Conservation (phyloP, 2,888 invertebrate species). For the Panopea generosa region DNA sequence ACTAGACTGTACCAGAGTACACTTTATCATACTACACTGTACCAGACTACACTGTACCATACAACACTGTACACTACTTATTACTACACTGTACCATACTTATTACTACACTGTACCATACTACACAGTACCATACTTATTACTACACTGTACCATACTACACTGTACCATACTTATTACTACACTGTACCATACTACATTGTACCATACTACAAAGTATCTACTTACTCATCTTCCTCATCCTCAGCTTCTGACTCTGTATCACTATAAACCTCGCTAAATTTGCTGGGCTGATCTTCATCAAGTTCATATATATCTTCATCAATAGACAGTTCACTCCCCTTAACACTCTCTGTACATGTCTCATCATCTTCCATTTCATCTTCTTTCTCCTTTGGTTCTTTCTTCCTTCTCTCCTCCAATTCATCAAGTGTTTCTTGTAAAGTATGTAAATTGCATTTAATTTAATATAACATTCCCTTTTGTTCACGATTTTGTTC, state of each 20-base stretch:
- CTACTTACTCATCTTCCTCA: conserved; percentile 67
- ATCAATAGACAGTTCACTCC: conserved; percentile 61
- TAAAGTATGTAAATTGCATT: conserved; percentile 5
- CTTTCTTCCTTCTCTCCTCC: conserved; percentile 47
- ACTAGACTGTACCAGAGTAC: too few species aligned
- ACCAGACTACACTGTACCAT: too few species aligned
- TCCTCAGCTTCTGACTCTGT: conserved; percentile 83
- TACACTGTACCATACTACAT: too few species aligned
- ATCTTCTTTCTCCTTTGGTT: conserved; percentile 54
- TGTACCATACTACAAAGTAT: too few species aligned
- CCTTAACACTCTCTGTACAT: conserved; percentile 55
- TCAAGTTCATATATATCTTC: conserved; percentile 78
- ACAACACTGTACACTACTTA: too few species aligned
- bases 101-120: too few species aligned
- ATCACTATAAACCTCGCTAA: conserved; percentile 83
- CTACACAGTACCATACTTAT: too few species aligned
- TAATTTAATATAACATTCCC: conserved; percentile 6
- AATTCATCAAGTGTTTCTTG: conserved; percentile 55
- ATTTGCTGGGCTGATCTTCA: conserved; percentile 75
- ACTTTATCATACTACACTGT: too few species aligned
- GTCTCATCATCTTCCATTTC: conserved; percentile 60
- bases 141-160: too few species aligned
- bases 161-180: too few species aligned
- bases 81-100: too few species aligned
- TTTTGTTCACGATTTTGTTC: too few species aligned